A percentile compares a stretch with the other conserved stretches of the same genome.
Conservation (phyloP, 2,113 vertebrate species). For the Chelonoidis abingdonii region DNA sequence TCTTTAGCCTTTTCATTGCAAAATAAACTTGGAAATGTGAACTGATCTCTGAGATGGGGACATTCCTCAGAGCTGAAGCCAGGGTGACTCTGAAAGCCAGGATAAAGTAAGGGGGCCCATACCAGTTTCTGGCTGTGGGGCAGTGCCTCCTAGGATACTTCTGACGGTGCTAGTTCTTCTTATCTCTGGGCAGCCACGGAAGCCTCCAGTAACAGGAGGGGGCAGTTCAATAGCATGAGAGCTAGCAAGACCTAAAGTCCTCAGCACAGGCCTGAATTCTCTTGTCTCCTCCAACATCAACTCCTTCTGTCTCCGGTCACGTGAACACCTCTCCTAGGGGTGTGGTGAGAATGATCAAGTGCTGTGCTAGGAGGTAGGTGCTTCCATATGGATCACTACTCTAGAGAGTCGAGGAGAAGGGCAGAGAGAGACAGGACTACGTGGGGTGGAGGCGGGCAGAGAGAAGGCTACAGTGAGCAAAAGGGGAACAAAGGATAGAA, state of each 20-base stretch:
- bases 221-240: neutral
- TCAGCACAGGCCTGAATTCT: neutral
- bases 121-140: neutral
- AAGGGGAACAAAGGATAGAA: too few species aligned
- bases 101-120: neutral
- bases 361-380: neutral
- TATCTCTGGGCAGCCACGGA: neutral
- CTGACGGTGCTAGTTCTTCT: too few species aligned
- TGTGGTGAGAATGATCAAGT: neutral
- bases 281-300: neutral
- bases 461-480: too few species aligned
- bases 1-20: fast-evolving
- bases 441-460: too few species aligned
- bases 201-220: neutral
- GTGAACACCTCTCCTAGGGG: neutral
- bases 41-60: neutral
- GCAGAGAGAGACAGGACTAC: neutral
- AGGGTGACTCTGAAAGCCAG: too few species aligned
- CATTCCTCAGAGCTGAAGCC: neutral
- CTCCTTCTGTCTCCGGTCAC: neutral
- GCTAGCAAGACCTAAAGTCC: neutral
- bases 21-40: fast-evolving
- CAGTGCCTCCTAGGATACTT: neutral
- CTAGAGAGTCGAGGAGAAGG: neutral
- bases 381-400: neutral